These are phyloP conservation scores for Stenodera caucasica DNA, from an alignment of 2,888 invertebrate species.

Conservation along the genomic window DNA sequence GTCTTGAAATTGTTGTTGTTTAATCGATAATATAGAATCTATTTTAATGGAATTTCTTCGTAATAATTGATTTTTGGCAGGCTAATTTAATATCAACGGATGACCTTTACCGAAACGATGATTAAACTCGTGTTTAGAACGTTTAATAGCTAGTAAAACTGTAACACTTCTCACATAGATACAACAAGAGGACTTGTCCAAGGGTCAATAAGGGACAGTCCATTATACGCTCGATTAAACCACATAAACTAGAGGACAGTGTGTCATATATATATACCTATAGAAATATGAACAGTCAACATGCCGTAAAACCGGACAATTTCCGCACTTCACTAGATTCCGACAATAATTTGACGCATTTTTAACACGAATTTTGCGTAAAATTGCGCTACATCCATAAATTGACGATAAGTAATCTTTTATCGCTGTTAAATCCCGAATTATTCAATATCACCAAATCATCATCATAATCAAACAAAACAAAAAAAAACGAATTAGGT, in stretches of 20 bases:
- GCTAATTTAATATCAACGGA: constrained; percentile 2
- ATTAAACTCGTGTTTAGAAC: constrained; percentile 33
- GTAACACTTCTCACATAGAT: constrained; percentile 40
- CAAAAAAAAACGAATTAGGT: too few species aligned
- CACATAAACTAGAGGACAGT: constrained; percentile 46
- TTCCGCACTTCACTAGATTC: constrained; percentile 13
- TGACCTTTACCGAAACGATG: constrained; percentile 20
- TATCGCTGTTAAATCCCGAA: too few species aligned
- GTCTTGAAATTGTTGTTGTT: constrained; percentile 30
- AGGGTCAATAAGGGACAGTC: constrained; percentile 47
- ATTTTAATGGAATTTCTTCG: not conserved
- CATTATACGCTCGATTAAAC: constrained; percentile 53
- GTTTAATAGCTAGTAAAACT: constrained; percentile 47
- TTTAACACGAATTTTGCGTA: too few species aligned
- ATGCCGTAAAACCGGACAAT: constrained; percentile 38
- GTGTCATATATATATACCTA: constrained; percentile 22
- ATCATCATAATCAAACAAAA: too few species aligned
- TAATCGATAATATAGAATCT: constrained; percentile 2
- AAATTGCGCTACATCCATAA: too few species aligned
- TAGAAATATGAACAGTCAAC: constrained; percentile 45
- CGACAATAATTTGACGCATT: constrained; percentile 1
- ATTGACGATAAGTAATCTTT: too few species aligned
- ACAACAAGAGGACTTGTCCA: constrained; percentile 37
- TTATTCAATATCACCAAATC: too few species aligned
- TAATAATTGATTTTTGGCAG: not conserved